phyloP scores from a whole-genome alignment of 2,113 vertebrate genomes.

The Nyctibius bracteatus region DNA sequence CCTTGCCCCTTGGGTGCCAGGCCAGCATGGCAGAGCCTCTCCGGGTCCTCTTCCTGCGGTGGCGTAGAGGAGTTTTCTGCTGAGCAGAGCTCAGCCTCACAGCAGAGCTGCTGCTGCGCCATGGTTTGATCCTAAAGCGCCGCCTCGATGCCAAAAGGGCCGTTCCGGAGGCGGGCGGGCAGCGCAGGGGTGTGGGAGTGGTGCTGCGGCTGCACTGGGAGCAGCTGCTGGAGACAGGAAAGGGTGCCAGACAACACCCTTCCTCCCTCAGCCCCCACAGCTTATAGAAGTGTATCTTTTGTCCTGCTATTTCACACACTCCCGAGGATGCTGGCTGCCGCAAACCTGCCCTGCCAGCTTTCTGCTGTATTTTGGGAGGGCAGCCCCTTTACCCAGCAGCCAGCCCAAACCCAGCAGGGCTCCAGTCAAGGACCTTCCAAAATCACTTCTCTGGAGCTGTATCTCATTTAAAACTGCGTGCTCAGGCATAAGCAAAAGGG shows the following conservation, averaged over 20 bases:
- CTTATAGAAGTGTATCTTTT: not conserved
- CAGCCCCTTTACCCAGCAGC: not conserved
- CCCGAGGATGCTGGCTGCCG: rapidly evolving
- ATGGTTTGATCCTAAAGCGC: rapidly evolving
- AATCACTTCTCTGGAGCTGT: not conserved
- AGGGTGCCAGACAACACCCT: not conserved
- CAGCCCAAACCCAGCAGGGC: not conserved
- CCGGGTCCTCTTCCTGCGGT: not conserved
- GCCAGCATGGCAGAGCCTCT: not conserved
- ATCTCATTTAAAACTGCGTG: not conserved
- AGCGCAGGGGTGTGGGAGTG: rapidly evolving
- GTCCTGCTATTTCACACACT: rapidly evolving
- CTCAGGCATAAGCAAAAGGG: not conserved
- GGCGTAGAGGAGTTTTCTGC: not conserved
- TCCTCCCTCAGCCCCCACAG: not conserved
- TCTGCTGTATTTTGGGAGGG: rapidly evolving
- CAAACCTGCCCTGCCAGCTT: not conserved
- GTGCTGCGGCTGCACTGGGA: not conserved
- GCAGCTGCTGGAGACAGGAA: not conserved
- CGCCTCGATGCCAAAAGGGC: rapidly evolving
- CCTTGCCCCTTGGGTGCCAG: rapidly evolving
- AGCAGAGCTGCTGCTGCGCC: not conserved
- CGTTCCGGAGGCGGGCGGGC: rapidly evolving
- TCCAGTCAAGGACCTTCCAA: not conserved
- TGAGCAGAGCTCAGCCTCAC: not conserved